phyloP scores from a whole-genome alignment of 2,797 vertebrate genomes.

The Coregonus sp. region DNA sequence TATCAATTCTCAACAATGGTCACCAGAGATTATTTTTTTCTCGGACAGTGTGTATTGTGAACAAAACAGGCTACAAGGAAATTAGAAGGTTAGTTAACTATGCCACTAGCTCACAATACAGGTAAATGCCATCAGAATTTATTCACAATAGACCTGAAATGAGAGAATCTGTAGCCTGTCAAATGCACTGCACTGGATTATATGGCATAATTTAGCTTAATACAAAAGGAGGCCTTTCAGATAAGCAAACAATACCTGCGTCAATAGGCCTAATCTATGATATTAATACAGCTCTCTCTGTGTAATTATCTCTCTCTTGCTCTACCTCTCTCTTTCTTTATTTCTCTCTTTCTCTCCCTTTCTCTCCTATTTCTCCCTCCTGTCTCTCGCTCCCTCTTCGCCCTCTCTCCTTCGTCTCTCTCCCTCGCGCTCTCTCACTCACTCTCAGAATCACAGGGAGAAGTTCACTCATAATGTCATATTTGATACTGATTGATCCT shows the following conservation, averaged over 20 bases:
- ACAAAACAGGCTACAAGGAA: neutral
- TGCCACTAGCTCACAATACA: neutral
- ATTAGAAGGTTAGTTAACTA: conserved; percentile 3
- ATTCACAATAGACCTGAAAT: neutral
- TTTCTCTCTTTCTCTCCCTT: neutral
- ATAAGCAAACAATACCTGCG: neutral
- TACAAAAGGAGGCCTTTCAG: neutral
- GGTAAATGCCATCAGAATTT: neutral
- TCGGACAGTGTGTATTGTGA: neutral
- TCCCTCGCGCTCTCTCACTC: neutral
- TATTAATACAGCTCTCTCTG: too few relatives aligned
- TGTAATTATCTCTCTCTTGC: conserved; percentile 25
- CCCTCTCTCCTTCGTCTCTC: neutral
- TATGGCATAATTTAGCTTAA: neutral
- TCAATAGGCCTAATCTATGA: neutral
- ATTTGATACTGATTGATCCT: conserved; percentile 7
- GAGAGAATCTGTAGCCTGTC: neutral
- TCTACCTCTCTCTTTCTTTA: neutral
- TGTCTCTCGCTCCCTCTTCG: neutral
- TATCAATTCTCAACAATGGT: conserved; percentile 9
- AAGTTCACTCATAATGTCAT: conserved; percentile 1
- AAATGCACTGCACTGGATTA: neutral
- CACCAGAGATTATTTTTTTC: neutral
- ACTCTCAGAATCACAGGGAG: conserved; percentile 1
- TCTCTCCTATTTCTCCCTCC: neutral